These are phyloP conservation scores for Aphaenogaster ashmeadi DNA, from an alignment of 1,140 invertebrate species.

Conservation along the genomic window DNA sequence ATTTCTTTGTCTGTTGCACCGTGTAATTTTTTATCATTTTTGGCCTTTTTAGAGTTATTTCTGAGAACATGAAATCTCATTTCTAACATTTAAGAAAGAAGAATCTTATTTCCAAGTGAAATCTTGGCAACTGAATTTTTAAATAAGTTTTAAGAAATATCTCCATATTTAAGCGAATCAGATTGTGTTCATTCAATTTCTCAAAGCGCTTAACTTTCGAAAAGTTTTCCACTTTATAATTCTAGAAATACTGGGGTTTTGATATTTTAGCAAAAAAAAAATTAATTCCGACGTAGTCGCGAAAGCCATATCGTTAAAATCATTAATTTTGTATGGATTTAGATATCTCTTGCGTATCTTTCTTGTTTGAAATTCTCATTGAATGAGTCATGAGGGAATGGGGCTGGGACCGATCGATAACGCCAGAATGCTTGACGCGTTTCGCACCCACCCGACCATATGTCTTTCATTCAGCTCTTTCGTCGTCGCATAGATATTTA, in stretches of 20 bases:
- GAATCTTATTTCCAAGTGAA: neutral
- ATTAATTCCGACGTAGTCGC: neutral
- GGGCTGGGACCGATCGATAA: neutral
- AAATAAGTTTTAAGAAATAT: neutral
- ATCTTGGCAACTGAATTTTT: constrained; percentile 18
- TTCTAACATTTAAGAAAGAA: neutral
- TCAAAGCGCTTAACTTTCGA: neutral
- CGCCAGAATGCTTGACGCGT: neutral
- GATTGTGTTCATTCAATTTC: neutral
- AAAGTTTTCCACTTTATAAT: neutral
- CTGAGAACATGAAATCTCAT: neutral
- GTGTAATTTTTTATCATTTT: constrained; percentile 13
- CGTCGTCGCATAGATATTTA: constrained; percentile 2
- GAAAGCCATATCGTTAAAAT: neutral
- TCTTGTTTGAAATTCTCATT: constrained; percentile 2
- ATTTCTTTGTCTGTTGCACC: neutral
- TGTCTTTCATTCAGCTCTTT: constrained; percentile 25
- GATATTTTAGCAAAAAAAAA: neutral
- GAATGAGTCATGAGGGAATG: constrained; percentile 24
- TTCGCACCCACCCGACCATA: neutral
- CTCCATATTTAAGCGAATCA: neutral
- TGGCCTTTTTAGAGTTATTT: neutral
- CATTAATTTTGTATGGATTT: neutral
- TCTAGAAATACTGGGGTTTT: neutral
- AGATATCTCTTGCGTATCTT: neutral